phyloP scores from a whole-genome alignment of 2,113 vertebrate genomes.

The Climacteris rufus region DNA sequence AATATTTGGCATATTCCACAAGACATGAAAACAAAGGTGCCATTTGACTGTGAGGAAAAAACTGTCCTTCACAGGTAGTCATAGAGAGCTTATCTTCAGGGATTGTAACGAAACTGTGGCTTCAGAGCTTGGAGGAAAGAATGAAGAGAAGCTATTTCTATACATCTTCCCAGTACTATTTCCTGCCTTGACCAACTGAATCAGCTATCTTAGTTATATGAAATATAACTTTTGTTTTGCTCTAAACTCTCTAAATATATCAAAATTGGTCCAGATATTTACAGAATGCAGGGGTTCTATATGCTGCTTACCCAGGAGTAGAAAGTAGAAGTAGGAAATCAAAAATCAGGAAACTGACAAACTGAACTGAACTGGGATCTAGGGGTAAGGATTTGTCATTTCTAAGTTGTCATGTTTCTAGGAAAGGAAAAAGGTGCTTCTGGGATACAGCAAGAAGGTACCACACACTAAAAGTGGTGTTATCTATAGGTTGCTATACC shows the following conservation, averaged over 20 bases:
- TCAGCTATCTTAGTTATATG: neutral
- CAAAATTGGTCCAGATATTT: neutral
- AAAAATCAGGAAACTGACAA: neutral
- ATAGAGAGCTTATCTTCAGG: neutral
- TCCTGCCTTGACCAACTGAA: neutral
- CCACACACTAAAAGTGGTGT: neutral
- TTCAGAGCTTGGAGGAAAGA: neutral
- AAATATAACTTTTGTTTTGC: neutral
- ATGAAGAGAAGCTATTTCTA: neutral
- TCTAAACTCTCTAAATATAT: neutral
- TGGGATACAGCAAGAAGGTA: neutral
- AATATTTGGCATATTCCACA: constrained; percentile 8
- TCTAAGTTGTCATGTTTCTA: neutral
- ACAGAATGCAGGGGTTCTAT: neutral
- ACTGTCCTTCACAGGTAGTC: neutral
- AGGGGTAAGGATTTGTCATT: neutral
- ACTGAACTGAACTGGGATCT: neutral
- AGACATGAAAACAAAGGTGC: neutral
- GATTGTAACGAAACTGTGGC: neutral
- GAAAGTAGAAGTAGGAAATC: neutral
- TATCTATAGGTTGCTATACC: neutral
- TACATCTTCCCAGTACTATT: neutral
- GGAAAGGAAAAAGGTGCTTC: neutral
- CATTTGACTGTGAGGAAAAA: neutral
- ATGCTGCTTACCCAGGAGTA: neutral